Conservation (phyloP, 2,888 invertebrate genomes). For the Dasysyrphus albostriatus region DNA sequence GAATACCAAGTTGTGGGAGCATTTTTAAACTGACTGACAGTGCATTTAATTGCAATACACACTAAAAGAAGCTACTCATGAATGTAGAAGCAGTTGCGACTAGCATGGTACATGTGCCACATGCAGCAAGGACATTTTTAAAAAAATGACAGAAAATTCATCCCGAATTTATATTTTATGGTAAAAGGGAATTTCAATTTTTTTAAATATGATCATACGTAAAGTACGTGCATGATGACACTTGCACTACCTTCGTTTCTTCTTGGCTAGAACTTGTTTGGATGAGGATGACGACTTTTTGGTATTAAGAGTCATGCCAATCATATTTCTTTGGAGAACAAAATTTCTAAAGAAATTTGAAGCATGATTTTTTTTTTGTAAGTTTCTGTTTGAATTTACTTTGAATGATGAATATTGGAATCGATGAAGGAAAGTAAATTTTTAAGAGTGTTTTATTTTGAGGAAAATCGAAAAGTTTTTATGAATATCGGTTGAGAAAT, state of each 20-base stretch:
- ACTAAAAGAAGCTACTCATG: neutral
- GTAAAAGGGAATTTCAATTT: neutral
- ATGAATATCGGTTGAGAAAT: too few relatives aligned
- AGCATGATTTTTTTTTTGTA: too few relatives aligned
- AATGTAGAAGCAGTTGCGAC: neutral
- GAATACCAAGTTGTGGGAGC: neutral
- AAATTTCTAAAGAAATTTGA: neutral
- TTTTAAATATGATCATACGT: neutral
- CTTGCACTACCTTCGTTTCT: neutral
- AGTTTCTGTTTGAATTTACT: too few relatives aligned
- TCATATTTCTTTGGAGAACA: neutral
- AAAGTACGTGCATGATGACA: neutral
- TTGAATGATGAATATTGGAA: too few relatives aligned
- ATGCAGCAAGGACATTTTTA: neutral
- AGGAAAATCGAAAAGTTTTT: too few relatives aligned
- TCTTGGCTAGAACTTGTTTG: neutral
- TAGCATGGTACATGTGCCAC: neutral
- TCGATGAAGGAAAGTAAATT: too few relatives aligned
- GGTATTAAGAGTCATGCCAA: neutral
- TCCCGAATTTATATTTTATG: neutral
- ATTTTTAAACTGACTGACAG: slow-evolving; percentile 1
- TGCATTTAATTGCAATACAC: neutral
- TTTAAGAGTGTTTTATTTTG: too few relatives aligned
- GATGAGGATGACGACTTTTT: neutral
- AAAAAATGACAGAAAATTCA: neutral